Conservation (phyloP, 2,888 invertebrate genomes). For the Heteromurus nitidus region DNA sequence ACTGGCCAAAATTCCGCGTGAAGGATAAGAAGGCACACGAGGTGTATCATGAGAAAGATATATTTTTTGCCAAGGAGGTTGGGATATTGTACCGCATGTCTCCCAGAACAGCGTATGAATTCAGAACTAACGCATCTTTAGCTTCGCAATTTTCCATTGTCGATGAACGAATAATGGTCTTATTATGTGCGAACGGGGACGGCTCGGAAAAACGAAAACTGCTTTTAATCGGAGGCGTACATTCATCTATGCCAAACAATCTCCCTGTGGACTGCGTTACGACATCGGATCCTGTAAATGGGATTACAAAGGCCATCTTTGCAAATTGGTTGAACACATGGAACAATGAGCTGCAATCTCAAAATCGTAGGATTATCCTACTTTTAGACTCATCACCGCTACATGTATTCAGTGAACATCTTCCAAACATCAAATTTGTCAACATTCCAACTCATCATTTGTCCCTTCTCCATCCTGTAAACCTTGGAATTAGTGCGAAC, state of each 20-base stretch:
- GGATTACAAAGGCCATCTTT: slow-evolving; percentile 33
- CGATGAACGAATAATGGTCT: slow-evolving; percentile 38
- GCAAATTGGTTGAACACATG: slow-evolving; percentile 19
- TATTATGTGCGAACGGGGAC: slow-evolving; percentile 34
- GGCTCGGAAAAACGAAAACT: slow-evolving; percentile 40
- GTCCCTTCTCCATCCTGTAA: slow-evolving; percentile 13
- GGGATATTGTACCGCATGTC: slow-evolving; percentile 38
- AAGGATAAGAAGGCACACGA: slow-evolving; percentile 24
- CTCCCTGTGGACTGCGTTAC: slow-evolving; percentile 22
- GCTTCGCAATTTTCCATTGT: slow-evolving; percentile 29
- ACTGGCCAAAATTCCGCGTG: slow-evolving; percentile 23
- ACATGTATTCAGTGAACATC: not conserved
- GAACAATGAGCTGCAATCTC: not conserved
- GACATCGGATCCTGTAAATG: slow-evolving; percentile 35
- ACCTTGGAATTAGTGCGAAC: slow-evolving; percentile 17
- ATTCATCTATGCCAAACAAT: slow-evolving; percentile 16
- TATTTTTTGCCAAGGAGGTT: slow-evolving; percentile 42
- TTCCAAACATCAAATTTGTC: slow-evolving; percentile 20
- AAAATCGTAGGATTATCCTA: slow-evolving; percentile 22
- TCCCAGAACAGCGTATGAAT: slow-evolving; percentile 41
- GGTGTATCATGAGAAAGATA: slow-evolving; percentile 23
- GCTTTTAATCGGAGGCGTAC: not conserved
- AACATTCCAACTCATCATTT: slow-evolving; percentile 32
- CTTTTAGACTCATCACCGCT: slow-evolving; percentile 29
- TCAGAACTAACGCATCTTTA: slow-evolving; percentile 2